Evolutionary conservation across 2,113 vertebrate species (phyloP), one percentile per base, ranked within the genome.

Genomic region (Smithornis capensis): DNA sequence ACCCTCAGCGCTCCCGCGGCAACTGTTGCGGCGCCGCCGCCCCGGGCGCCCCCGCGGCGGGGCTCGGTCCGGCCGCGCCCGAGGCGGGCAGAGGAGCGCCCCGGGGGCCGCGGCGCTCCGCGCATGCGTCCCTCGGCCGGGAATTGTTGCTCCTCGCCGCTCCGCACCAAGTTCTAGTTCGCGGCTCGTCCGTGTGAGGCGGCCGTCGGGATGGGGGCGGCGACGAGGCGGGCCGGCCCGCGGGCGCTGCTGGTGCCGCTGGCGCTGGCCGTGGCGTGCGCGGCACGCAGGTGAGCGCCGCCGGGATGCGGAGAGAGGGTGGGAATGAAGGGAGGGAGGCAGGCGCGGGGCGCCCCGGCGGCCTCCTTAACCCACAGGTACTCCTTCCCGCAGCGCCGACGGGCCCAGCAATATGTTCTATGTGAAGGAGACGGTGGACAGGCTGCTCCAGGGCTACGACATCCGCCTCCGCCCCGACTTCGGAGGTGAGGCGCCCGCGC

Each of bases 331-430:
- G 33, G 42, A 31, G 19, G n/a, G 21, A 49, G 44, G 49, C 28
- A 57, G 50, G 14, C 52, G 53, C 17, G 83, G 87, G 17, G 84
- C 73, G 45, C 38, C 49, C 49, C 80, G 75, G 82, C 45, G 47
- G 56, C 57, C 79, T 89, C 75, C 96, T 33, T 96, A 88, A 94
- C 38, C 55, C 62, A 65, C 76, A 68, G 91, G 49, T 80, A 81
- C 95, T 95, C 96, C 95, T 97, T 94, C 88, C 94, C 80, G 81
- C 82, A 99, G 98, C 93, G 96, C 97, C 78, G 98, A 97, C 74
- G 98, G 98, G 83, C 98, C 97, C 89, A 98, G 98, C 98, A 99
- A 98, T 98, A 98, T 99, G 98, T 98, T 98, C 86, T 98, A 98
- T 92, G 98, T 99, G 97, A 99, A 99, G 97, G 98, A 98, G 95